phyloP scores from a whole-genome alignment of 1,140 invertebrate genomes.

The Ceratosolen solmsi region DNA sequence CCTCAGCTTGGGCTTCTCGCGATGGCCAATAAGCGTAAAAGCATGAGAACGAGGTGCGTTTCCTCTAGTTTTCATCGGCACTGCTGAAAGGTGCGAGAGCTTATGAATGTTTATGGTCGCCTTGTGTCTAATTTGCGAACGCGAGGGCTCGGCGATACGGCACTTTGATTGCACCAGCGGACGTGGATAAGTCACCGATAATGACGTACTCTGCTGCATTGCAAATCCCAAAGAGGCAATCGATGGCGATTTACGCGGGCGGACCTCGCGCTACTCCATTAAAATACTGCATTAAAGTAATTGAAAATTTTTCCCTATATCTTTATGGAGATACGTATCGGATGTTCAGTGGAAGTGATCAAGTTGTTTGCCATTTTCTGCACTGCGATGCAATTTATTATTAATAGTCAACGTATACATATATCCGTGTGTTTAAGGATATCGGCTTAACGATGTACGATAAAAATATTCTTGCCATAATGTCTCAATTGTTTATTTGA shows the following conservation, averaged over 20 bases:
- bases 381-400: neutral
- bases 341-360: neutral
- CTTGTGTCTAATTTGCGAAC: neutral
- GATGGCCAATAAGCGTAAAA: slow-evolving; percentile 54
- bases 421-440: too few relatives aligned
- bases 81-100: neutral
- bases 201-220: neutral
- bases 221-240: slow-evolving; percentile 15
- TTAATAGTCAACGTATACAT: neutral
- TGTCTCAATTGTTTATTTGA: too few relatives aligned
- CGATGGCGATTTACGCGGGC: slow-evolving; percentile 24
- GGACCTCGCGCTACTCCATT: too few relatives aligned
- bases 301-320: slow-evolving; percentile 17
- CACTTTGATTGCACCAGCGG: neutral
- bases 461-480: neutral
- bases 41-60: slow-evolving; percentile 47
- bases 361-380: neutral
- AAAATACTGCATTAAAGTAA: slow-evolving; percentile 10
- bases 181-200: slow-evolving; percentile 25
- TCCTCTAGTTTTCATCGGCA: slow-evolving; percentile 35
- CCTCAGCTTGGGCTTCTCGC: slow-evolving; percentile 30
- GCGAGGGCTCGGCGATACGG: neutral
- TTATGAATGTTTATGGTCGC: slow-evolving; percentile 37
- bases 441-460: neutral
- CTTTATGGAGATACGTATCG: neutral